Evolutionary conservation across 2,113 vertebrate genomes (phyloP), one percentile per base, ranked within the genome.

Genomic region (Corynorhinus townsendii): DNA sequence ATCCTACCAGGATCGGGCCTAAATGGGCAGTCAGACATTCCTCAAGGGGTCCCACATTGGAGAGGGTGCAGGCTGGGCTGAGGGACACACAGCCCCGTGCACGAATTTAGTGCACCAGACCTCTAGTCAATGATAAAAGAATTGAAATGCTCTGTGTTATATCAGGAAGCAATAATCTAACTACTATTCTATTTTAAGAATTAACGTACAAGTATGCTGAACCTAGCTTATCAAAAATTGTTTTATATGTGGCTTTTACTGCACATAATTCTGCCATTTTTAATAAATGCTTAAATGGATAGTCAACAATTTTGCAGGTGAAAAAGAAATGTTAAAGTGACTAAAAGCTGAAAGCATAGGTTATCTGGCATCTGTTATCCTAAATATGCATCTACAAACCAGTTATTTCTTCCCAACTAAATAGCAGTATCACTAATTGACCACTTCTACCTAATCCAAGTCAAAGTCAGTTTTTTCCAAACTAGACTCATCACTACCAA

Each of bases 271-370:
- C 28, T 90, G 30, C 17, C 80, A 45, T 89, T 93, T 79, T 94
- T 38, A 96, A 56, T 89, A 80, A 89, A 77, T 91, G 43, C 62
- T 80, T 82, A 90, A 90, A 26, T 86, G 59, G 15, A 76, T 43
- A 77, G 30, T 52, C 20, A 68, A 22, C 33, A 5, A 38, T 22
- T 95, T 83, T 56, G 7, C 14, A 71, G 49, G 10, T 45, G 20
- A 9, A 89, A 92, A 92, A 84, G 33, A 83, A 84, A 43, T 73
- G 7, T 45, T 64, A 40, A 89, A 69, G 7, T 89, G 75, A 75
- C 64, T 56, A 73, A 77, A 68, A 72, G 49, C 30, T 95, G 73
- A 56, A 84, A 80, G 17, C n/a, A 45, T 71, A 81, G 59, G 71
- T 43, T 56, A 17, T 69, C 64, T 68, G 7, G 35, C 38, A 66